These are phyloP conservation scores for Mallotus villosus DNA, from an alignment of 2,797 vertebrate species.

Conservation along the genomic window DNA sequence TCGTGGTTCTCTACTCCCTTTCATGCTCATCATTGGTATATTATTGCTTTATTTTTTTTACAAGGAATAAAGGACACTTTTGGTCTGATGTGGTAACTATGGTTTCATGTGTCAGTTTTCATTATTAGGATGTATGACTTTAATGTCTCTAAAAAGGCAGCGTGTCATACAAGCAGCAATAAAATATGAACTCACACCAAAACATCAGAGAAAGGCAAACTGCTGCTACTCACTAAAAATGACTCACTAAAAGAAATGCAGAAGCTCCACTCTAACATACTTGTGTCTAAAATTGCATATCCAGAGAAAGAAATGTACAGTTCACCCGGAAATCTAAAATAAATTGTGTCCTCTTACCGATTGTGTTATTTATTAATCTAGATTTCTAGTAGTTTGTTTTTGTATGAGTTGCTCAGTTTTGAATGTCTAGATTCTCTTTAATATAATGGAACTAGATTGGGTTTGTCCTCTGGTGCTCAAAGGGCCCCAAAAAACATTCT, in stretches of 20 bases:
- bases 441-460: too few relatives aligned
- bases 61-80: constrained; percentile 12
- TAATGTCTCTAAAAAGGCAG: constrained; percentile 38
- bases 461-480: too few relatives aligned
- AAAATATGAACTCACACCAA: neutral
- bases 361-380: too few relatives aligned
- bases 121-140: neutral
- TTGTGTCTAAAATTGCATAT: too few relatives aligned
- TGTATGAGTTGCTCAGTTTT: too few relatives aligned
- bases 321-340: too few relatives aligned
- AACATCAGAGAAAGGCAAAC: neutral
- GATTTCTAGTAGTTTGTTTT: too few relatives aligned
- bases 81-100: constrained; percentile 26
- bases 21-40: constrained; percentile 1
- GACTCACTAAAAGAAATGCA: neutral
- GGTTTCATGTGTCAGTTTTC: constrained; percentile 13
- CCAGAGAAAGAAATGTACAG: too few relatives aligned
- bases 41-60: neutral
- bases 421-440: too few relatives aligned
- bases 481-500: too few relatives aligned
- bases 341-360: too few relatives aligned
- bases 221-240: neutral
- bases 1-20: constrained; percentile 5
- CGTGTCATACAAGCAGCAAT: constrained; percentile 20
- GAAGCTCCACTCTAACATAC: too few relatives aligned